Conservation (phyloP, 2,113 vertebrate species). For the Osmerus eperlanus region DNA sequence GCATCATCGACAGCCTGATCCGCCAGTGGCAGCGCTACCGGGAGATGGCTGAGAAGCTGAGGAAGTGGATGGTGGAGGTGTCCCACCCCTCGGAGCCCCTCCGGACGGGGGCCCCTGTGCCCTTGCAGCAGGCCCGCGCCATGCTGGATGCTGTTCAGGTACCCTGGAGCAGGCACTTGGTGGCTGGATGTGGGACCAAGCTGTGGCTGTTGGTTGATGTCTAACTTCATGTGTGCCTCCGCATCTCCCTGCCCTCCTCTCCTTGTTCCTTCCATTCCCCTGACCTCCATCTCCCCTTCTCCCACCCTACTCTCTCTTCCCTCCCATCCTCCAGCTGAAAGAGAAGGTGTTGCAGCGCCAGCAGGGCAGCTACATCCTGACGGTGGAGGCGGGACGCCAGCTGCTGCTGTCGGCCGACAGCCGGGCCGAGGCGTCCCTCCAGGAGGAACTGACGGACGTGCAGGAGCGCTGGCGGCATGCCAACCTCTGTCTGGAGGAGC, state of each 20-base stretch:
- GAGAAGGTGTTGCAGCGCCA: conserved; percentile 90
- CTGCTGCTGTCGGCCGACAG: conserved; percentile 87
- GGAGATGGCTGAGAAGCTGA: conserved; percentile 88
- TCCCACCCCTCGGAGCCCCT: conserved; percentile 69
- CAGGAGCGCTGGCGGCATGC: conserved; percentile 86
- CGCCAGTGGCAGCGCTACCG: conserved; percentile 94
- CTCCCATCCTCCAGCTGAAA: conserved; percentile 75
- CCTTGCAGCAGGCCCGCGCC: conserved; percentile 83
- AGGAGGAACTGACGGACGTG: conserved; percentile 84
- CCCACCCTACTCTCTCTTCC: no score
- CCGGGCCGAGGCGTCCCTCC: conserved; percentile 77
- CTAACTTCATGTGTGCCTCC: background rate
- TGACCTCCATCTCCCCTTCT: no score
- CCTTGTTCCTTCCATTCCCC: no score
- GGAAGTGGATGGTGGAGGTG: conserved; percentile 83
- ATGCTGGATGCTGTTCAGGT: conserved; percentile 91
- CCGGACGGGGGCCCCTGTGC: conserved; percentile 66
- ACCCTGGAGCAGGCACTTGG: background rate
- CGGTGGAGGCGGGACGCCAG: conserved; percentile 90
- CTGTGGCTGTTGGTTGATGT: background rate
- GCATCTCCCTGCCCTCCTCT: no score
- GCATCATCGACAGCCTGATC: conserved; percentile 93
- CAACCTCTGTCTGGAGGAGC: conserved; percentile 78
- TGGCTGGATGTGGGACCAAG: no score
- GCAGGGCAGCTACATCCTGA: conserved; percentile 95